phyloP scores from a whole-genome alignment of 2,113 vertebrate species.

The Manacus vitellinus region DNA sequence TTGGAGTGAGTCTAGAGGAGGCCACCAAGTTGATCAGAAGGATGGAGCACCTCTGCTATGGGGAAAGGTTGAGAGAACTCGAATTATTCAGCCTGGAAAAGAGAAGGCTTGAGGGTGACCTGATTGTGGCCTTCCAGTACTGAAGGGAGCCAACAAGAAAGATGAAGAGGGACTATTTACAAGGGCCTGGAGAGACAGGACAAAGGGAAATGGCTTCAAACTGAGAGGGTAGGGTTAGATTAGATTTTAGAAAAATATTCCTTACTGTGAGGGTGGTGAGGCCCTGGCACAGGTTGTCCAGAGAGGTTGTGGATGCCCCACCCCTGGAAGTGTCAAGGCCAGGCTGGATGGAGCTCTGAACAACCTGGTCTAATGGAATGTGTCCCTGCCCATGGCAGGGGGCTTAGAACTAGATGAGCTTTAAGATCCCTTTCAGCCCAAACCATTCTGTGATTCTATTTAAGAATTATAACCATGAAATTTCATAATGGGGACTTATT shows the following conservation, averaged over 20 bases:
- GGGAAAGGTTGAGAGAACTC: neutral
- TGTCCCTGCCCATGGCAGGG: neutral
- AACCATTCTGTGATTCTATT: neutral
- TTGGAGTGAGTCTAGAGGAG: neutral
- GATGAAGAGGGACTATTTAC: neutral
- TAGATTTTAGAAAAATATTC: neutral
- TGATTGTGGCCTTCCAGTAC: neutral
- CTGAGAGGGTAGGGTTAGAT: neutral
- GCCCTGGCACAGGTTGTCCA: neutral
- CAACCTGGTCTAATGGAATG: no score
- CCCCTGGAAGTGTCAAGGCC: no score
- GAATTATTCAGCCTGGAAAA: neutral
- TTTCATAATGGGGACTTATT: neutral
- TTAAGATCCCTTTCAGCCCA: neutral
- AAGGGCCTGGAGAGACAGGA: neutral
- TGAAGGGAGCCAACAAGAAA: neutral
- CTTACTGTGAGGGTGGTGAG: neutral
- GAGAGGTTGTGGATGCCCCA: rapidly evolving
- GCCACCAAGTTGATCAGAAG: neutral
- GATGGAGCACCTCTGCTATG: neutral
- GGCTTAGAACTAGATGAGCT: neutral
- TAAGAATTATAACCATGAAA: neutral
- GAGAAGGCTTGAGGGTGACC: neutral
- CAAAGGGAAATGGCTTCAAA: neutral
- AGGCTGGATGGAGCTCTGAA: neutral